Evolutionary conservation across 2,888 invertebrate species (phyloP).

Genomic region (Chymomyza procnemis): DNA sequence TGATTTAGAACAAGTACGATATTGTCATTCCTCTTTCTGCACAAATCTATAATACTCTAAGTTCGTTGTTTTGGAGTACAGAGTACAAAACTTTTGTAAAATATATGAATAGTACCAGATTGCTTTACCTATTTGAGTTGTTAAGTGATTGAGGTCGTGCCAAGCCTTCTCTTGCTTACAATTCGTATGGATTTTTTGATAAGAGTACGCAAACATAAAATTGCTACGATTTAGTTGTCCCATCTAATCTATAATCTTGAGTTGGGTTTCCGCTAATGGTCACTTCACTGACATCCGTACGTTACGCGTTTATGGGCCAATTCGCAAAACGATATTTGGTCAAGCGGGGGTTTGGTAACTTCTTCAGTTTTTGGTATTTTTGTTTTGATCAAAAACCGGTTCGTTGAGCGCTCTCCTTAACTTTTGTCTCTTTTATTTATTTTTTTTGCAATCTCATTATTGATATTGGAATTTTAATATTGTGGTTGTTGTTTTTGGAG

Average conservation of each 20-base stretch:
- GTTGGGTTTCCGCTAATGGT: background rate
- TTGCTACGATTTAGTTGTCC: background rate
- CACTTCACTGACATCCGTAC: slow-evolving; percentile 47
- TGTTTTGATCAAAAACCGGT: slow-evolving; percentile 68
- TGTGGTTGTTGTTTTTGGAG: slow-evolving; percentile 9
- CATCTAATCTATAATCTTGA: background rate
- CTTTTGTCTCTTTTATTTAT: background rate
- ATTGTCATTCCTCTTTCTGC: no score
- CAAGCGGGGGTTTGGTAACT: slow-evolving; percentile 29
- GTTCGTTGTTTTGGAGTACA: no score
- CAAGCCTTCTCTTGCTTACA: no score
- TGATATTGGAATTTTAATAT: slow-evolving; percentile 39
- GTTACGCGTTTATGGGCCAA: slow-evolving; percentile 57
- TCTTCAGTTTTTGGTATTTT: slow-evolving; percentile 45
- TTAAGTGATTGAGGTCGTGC: no score
- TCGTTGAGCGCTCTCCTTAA: slow-evolving; percentile 23
- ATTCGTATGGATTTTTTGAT: background rate
- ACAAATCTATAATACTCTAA: no score
- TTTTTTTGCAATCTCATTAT: slow-evolving; percentile 45
- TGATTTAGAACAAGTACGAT: no score
- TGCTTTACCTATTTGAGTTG: no score
- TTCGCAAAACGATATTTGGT: slow-evolving; percentile 15
- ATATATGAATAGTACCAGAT: no score
- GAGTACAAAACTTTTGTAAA: no score
- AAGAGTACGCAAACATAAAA: background rate